phyloP scores from a whole-genome alignment of 2,888 invertebrate species.

The Noctua fimbriata region DNA sequence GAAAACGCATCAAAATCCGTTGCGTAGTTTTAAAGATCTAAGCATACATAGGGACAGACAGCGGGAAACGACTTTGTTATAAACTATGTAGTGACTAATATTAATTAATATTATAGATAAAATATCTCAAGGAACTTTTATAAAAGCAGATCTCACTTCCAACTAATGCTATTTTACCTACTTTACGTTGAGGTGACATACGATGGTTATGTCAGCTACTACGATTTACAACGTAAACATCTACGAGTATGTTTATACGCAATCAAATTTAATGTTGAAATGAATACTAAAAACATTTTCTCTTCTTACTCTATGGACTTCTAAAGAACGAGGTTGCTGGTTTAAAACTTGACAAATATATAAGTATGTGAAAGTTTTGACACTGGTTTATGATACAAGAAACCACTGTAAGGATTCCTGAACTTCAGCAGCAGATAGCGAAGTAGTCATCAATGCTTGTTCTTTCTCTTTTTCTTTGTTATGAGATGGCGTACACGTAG shows the following conservation, averaged over 20 bases:
- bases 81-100: no score
- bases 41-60: no score
- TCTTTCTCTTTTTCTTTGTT: neutral
- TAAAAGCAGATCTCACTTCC: slow-evolving; percentile 24
- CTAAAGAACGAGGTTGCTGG: slow-evolving; percentile 1
- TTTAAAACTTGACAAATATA: slow-evolving; percentile 1
- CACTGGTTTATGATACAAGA: neutral
- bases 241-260: neutral
- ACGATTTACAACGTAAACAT: slow-evolving; percentile 27
- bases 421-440: neutral
- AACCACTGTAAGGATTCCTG: neutral
- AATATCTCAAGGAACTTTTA: slow-evolving; percentile 1
- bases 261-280: neutral
- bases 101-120: neutral
- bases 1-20: no score
- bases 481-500: neutral
- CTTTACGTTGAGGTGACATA: neutral
- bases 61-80: no score
- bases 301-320: neutral
- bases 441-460: neutral
- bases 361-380: neutral
- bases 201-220: slow-evolving; percentile 19
- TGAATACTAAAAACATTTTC: neutral
- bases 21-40: no score
- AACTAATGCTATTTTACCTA: slow-evolving; percentile 15